Evolutionary conservation across 2,797 vertebrate genomes (phyloP), one percentile per base, ranked within the genome.

Genomic region (Pipistrellus pipistrellus): DNA sequence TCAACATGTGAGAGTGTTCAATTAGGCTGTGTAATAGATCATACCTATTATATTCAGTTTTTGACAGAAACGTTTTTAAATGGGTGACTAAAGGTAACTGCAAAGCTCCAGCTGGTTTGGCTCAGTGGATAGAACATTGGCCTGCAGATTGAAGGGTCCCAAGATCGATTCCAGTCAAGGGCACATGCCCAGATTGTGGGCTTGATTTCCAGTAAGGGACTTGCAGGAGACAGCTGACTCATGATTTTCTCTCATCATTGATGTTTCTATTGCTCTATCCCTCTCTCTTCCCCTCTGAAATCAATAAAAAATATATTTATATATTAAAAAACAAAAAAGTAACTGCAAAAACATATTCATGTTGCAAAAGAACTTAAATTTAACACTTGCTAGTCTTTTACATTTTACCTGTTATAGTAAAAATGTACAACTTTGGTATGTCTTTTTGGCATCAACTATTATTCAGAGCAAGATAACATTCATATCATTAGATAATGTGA

Each of bases 11-110:
- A 85, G 25, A 51, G 3, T 69, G 30, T 53, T 51, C 38, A 82
- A 23, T 82, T 91, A 57, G 46, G 8, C 44, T 81, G 6, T 48
- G 5, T 25, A 91, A 85, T 35, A 90, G 7, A 71, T 4, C 9
- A 18, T 55, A 62, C 4, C n/a, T 71, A 30, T 71, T 68, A 68
- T 64, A 62, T 66, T 57, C 68, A n/a, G 32, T 77, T 97, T 85
- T 27, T 92, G 38, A 46, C 4, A 88, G 32, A 17, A 83, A 55
- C 82, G 88, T 76, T 93, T 96, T 76, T n/a, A 92, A 95, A 44
- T 75, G 44, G 46, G 13, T 44, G 15, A 92, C 85, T 92, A 85
- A 93, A 96, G 95, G 57, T 83, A 93, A 69, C 8, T 57, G 20
- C 77, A 91, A 72, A 83, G 55, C 10, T 57, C 23, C 55, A 57